Percentiles rank a stretch among this genome's conserved stretches.
phyloP scores from a whole-genome alignment of 2,888 invertebrate species.

The Temnothorax unifasciatus region DNA sequence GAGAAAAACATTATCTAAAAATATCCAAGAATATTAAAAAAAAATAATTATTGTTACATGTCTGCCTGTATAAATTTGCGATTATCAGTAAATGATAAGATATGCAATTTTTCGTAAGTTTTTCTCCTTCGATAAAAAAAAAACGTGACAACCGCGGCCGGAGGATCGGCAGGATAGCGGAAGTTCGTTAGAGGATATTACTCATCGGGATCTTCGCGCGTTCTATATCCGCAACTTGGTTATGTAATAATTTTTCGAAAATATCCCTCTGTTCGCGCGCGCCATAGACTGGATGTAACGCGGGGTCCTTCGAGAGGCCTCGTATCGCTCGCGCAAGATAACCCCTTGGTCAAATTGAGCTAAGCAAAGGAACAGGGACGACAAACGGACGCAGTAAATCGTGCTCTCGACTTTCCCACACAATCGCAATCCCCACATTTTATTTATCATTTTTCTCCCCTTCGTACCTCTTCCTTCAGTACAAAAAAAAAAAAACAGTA shows the following conservation, averaged over 20 bases:
- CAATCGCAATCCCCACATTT: constrained; percentile 3
- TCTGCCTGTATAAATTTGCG: constrained; percentile 17
- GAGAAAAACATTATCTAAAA: background rate
- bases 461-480: constrained; percentile 14
- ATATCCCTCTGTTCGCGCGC: background rate
- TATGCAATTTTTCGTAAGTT: constrained; percentile 12
- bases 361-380: constrained; percentile 28
- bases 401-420: constrained; percentile 53
- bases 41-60: background rate
- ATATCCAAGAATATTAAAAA: background rate
- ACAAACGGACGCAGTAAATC: constrained; percentile 30
- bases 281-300: constrained; percentile 21
- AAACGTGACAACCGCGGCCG: constrained; percentile 24
- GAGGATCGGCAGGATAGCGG: constrained; percentile 1
- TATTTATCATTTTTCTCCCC: constrained; percentile 5
- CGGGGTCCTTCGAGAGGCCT: constrained; percentile 49
- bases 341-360: constrained; percentile 48
- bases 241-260: constrained; percentile 19
- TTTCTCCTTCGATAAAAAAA: background rate
- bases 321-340: constrained; percentile 47
- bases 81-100: background rate
- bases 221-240: background rate
- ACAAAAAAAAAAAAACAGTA: background rate
- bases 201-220: constrained; percentile 24
- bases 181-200: constrained; percentile 16